Percentiles rank a stretch among this genome's conserved stretches.
phyloP scores from a whole-genome alignment of 2,113 vertebrate genomes.

The Entosphenus tridentatus region DNA sequence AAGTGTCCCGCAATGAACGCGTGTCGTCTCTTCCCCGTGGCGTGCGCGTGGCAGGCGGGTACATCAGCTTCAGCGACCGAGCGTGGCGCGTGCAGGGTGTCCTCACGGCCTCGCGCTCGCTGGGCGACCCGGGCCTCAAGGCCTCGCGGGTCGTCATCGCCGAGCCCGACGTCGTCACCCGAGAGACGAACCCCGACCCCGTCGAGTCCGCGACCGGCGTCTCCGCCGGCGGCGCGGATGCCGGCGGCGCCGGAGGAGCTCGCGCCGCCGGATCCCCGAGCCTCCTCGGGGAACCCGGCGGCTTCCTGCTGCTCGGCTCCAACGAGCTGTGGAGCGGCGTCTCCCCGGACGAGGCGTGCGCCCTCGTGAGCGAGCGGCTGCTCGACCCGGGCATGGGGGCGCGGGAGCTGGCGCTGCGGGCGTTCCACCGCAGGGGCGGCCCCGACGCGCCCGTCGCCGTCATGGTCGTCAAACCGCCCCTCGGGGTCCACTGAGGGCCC shows the following conservation, averaged over 20 bases:
- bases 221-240: no score
- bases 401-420: not conserved
- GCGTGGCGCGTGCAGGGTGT: slow-evolving; percentile 2
- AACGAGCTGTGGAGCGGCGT: not conserved
- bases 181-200: not conserved
- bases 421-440: not conserved
- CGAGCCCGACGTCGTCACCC: slow-evolving; percentile 3
- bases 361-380: not conserved
- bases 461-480: slow-evolving; percentile 2
- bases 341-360: not conserved
- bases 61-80: slow-evolving; percentile 1
- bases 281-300: no score
- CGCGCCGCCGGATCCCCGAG: no score
- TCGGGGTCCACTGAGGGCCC: not conserved
- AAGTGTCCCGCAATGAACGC: no score
- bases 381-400: slow-evolving; percentile 1
- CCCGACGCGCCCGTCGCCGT: not conserved
- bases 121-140: slow-evolving; percentile 5
- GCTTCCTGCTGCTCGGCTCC: slow-evolving; percentile 1
- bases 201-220: no score
- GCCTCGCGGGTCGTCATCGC: slow-evolving; percentile 2
- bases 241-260: no score
- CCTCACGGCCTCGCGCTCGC: not conserved
- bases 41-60: not conserved
- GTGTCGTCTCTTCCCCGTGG: no score